Base-by-base conservation (phyloP, 2,113 vertebrate species). In the Cephalopholis sonnerati region DNA sequence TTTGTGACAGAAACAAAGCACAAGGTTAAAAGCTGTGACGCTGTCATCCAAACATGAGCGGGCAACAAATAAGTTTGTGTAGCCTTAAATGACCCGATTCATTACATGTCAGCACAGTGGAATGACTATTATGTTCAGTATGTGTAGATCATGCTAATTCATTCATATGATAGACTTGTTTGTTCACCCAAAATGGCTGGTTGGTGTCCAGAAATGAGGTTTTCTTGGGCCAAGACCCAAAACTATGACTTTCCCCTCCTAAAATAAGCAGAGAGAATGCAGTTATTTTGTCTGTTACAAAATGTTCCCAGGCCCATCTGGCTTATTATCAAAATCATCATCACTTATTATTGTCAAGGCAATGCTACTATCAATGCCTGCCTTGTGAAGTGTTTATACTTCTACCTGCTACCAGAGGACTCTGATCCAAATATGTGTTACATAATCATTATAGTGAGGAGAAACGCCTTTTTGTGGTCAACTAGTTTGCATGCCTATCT, bases 1-100 rank as follows among this genome's bases (percentile, higher is more conserved):
- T 65, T 64, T 84, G 72, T 36, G 39, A 74, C 68, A 17, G 48
- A 73, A 81, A 84, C 55, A 79, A 72, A 66, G 25, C 39, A 10
- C 17, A 29, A 46, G 66, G 58, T 75, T 61, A 46, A 63, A 83
- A 46, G n/a, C 12, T 0, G 8, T 39, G 36, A 27, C 1, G 39
- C 20, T 77, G 9, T 44, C 36, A 17, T 39, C 25, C 22, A 57
- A 74, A 53, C 63, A 74, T 7, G 5, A 41, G n/a, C n/a, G 17
- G 16, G 64, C 36, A 53, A 65, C 27, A 71, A 48, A 51, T 25
- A 10, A 0, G 5, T 29, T n/a, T 54, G 11, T 25, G 17, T 15
- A 15, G 20, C 18, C 55, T 63, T 62, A 32, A 13, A 39, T 53
- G 24, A 7, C n/a, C 0, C 0, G 32, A 13, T 69, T 22, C 3